phyloP scores from a whole-genome alignment of 2,797 vertebrate species.

The Aldrovandia affinis region DNA sequence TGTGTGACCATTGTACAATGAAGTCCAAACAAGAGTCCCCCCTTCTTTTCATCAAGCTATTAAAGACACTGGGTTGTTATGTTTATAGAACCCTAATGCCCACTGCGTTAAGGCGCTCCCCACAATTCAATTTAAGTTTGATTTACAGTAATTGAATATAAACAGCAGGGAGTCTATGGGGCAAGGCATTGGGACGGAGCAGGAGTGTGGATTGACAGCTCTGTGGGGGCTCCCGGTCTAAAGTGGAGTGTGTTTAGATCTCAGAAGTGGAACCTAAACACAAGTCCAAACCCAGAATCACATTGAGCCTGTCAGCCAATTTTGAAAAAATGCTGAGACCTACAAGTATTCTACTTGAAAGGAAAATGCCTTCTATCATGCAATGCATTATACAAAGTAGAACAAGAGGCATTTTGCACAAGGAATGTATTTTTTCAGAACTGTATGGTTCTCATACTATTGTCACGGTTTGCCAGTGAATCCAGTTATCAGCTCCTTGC shows the following conservation, averaged over 20 bases:
- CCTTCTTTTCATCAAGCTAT: conserved; percentile 3
- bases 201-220: not conserved
- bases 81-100: conserved; percentile 27
- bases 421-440: not conserved
- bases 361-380: not conserved
- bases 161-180: conserved; percentile 20
- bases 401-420: not conserved
- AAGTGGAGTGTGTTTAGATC: conserved; percentile 36
- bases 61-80: conserved; percentile 11
- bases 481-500: not conserved
- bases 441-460: not conserved
- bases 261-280: conserved; percentile 34
- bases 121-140: conserved; percentile 25
- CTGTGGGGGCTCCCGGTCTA: conserved; percentile 17
- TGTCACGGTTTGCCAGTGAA: not conserved
- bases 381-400: not conserved
- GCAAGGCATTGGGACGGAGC: conserved; percentile 5
- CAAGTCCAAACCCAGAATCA: conserved; percentile 23
- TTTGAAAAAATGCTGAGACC: not conserved
- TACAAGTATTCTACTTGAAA: not conserved
- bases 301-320: conserved; percentile 16
- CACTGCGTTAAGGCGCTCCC: conserved; percentile 5
- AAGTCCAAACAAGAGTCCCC: not conserved
- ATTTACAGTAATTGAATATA: conserved; percentile 31
- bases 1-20: not conserved